Percentiles rank a stretch among this genome's conserved stretches.
phyloP scores from a whole-genome alignment of 2,888 invertebrate species.

The Ichneumoninae sp. region DNA sequence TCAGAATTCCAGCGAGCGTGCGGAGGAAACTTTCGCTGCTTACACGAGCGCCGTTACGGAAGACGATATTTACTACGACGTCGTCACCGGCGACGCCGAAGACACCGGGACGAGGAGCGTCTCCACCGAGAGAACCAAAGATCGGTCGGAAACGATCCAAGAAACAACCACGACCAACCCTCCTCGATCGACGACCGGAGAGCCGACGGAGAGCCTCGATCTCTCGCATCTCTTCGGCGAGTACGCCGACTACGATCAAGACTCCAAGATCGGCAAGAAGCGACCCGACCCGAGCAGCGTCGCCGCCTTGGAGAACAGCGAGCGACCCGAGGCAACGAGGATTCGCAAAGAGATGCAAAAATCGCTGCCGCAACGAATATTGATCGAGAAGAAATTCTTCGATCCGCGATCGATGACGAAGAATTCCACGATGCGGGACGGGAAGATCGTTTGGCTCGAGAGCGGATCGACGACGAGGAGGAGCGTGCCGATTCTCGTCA shows the following conservation, averaged over 20 bases:
- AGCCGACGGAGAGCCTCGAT: background rate
- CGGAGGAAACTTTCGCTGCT: background rate
- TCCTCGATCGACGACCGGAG: slow-evolving; percentile 13
- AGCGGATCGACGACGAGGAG: slow-evolving; percentile 1
- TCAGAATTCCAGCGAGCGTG: background rate
- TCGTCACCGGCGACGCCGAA: slow-evolving; percentile 10
- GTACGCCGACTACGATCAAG: slow-evolving; percentile 61
- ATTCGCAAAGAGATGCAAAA: slow-evolving; percentile 38
- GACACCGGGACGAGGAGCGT: background rate
- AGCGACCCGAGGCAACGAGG: background rate
- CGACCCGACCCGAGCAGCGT: background rate
- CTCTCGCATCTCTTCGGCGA: slow-evolving; percentile 37
- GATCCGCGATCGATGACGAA: slow-evolving; percentile 9
- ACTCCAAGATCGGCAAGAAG: slow-evolving; percentile 4
- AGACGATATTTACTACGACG: slow-evolving; percentile 16
- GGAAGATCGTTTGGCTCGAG: slow-evolving; percentile 17
- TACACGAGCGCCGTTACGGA: background rate
- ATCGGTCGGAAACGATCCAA: background rate
- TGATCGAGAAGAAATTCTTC: slow-evolving; percentile 18
- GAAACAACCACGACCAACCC: background rate
- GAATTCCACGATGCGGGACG: background rate
- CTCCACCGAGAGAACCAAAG: background rate
- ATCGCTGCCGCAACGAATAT: background rate
- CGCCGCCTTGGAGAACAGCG: background rate
- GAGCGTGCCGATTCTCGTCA: slow-evolving; percentile 41